These are phyloP conservation scores for Ectemnius lituratus DNA, from an alignment of 2,888 invertebrate genomes.

Conservation along the genomic window DNA sequence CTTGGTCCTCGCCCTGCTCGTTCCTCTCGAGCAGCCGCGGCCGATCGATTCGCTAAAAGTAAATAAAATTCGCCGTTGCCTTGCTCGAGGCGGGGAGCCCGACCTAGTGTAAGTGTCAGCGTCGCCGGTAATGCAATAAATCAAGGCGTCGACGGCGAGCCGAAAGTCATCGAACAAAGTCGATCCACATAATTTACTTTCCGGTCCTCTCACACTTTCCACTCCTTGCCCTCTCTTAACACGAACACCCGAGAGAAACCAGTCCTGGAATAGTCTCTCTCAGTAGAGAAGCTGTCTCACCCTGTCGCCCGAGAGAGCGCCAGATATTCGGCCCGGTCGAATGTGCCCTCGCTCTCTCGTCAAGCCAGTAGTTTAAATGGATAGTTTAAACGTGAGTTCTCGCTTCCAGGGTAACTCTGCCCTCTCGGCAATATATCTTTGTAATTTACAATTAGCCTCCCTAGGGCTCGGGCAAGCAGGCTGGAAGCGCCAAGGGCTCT, in stretches of 20 bases:
- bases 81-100: slow-evolving; percentile 30
- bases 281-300: slow-evolving; percentile 2
- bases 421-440: slow-evolving; percentile 1
- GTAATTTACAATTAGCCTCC: slow-evolving; percentile 6
- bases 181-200: slow-evolving; percentile 39
- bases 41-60: slow-evolving; percentile 74
- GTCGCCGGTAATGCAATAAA: slow-evolving; percentile 60
- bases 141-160: slow-evolving; percentile 54
- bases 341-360: slow-evolving; percentile 30
- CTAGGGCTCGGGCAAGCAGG: background rate
- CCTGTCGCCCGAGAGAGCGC: background rate
- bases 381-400: too few relatives aligned
- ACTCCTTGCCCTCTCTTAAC: slow-evolving; percentile 1
- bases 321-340: slow-evolving; percentile 34
- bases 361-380: background rate
- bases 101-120: slow-evolving; percentile 56
- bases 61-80: slow-evolving; percentile 72
- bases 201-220: slow-evolving; percentile 7
- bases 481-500: background rate
- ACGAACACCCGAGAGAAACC: background rate
- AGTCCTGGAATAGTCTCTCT: slow-evolving; percentile 15
- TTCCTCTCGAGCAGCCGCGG: slow-evolving; percentile 34
- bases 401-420: background rate
- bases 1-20: slow-evolving; percentile 4
- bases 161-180: slow-evolving; percentile 59